Evolutionary conservation across 2,888 invertebrate species (phyloP).

Genomic region (Lamellibrachia columna): DNA sequence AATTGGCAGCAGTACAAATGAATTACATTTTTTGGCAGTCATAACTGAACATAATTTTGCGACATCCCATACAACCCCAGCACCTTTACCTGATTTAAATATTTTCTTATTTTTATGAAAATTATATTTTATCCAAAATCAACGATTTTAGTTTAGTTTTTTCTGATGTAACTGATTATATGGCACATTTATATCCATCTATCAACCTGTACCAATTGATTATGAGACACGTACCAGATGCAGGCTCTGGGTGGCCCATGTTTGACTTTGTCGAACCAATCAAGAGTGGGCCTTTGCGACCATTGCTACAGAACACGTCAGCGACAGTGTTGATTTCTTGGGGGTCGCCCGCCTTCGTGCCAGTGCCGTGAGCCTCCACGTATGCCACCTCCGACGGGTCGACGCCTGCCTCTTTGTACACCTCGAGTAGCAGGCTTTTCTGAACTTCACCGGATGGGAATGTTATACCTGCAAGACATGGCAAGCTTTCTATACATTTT

Average conservation of each 20-base stretch:
- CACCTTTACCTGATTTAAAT: too few relatives aligned
- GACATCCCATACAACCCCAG: too few relatives aligned
- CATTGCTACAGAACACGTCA: conserved; percentile 69
- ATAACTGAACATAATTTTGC: too few relatives aligned
- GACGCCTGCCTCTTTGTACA: conserved; percentile 84
- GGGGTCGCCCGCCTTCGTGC: conserved; percentile 93
- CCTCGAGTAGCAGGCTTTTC: conserved; percentile 75
- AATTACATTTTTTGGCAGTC: too few relatives aligned
- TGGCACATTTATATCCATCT: not conserved
- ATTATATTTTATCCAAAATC: too few relatives aligned
- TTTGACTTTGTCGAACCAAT: conserved; percentile 98
- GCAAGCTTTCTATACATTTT: not conserved
- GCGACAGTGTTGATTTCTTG: conserved; percentile 96
- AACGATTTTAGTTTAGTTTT: too few relatives aligned
- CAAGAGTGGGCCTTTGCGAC: conserved; percentile 75
- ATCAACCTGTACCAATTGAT: not conserved
- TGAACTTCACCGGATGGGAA: conserved; percentile 74
- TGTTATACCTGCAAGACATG: conserved; percentile 65
- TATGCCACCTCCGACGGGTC: conserved; percentile 86
- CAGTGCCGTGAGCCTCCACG: conserved; percentile 98
- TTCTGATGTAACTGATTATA: too few relatives aligned
- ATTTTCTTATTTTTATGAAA: too few relatives aligned
- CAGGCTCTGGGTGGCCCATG: conserved; percentile 97
- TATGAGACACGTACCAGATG: conserved; percentile 62
- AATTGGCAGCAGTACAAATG: too few relatives aligned